Evolutionary conservation across 2,888 invertebrate species (phyloP).

Genomic region (Mesoligia furuncula): DNA sequence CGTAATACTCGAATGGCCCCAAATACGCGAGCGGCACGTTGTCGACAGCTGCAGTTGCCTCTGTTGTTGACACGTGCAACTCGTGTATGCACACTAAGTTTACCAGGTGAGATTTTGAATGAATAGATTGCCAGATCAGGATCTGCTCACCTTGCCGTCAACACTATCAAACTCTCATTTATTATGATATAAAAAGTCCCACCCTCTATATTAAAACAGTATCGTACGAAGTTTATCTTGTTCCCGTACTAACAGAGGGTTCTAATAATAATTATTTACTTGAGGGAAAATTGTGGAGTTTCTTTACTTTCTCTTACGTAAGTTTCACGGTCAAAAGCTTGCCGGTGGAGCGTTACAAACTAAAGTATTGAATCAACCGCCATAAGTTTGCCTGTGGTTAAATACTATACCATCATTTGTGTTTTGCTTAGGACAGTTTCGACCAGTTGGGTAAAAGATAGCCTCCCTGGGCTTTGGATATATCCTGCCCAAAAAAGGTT

Average conservation of each 20-base stretch:
- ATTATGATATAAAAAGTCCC: neutral
- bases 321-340: conserved; percentile 29
- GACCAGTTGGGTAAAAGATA: neutral
- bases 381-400: neutral
- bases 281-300: conserved; percentile 13
- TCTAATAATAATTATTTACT: conserved; percentile 6
- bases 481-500: neutral
- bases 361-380: neutral
- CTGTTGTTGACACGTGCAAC: neutral
- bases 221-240: neutral
- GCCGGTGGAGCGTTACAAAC: conserved; percentile 17
- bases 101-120: neutral
- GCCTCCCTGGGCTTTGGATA: neutral
- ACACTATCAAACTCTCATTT: neutral
- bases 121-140: neutral
- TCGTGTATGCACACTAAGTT: neutral
- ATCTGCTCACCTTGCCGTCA: neutral
- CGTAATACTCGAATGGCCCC: too few relatives aligned
- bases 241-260: neutral
- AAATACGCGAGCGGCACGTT: neutral
- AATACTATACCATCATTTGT: neutral
- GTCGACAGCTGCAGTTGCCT: neutral
- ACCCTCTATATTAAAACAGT: neutral
- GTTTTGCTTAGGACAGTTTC: neutral
- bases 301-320: conserved; percentile 2